Base-by-base conservation (phyloP, 2,113 vertebrate genomes). In the Mesembrinibis cayennensis region DNA sequence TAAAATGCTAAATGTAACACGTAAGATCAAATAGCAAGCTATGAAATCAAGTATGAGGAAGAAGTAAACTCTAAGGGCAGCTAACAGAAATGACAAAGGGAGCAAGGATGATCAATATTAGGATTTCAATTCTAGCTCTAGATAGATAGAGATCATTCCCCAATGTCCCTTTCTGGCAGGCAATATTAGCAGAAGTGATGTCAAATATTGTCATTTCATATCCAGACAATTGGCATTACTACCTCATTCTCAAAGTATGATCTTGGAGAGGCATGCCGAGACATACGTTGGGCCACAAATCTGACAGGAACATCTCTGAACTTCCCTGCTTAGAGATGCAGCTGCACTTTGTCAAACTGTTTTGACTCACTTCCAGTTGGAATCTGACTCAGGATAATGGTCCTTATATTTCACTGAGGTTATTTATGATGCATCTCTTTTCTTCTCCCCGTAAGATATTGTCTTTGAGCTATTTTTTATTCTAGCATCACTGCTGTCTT, bases 171-270 rank as follows among this genome's bases (percentile, higher is more conserved):
- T 93, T 90, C 85, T 95, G 96, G 92, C 95, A 96, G 76, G 85
- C 59, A 90, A 26, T 95, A 94, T 94, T 92, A 97, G 88, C 82
- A 96, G 88, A 94, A 92, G 79, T 88, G 58, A 96, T 96, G 42
- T 96, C 96, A 97, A 97, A 97, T 94, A 95, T 94, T 96, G 82
- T 90, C 91, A 94, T 95, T 97, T 96, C 89, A 93, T 90, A 95
- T 70, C 91, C 78, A 91, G 81, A 85, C 84, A 95, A 91, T 0
- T 58, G 87, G 84, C 79, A 82, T 86, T 86, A 90, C 84, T 77
- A 73, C 63, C 63, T 89, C 74, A 87, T 93, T 91, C 91, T 53
- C 79, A 45, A 85, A 82, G 74, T 22, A 89, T 56, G 62, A 49
- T 65, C 84, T 79, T 66, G 45, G 53, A 82, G 89, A 95, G 59